Base-by-base conservation (phyloP, 2,888 invertebrate species). In the Eilema griseolum region DNA sequence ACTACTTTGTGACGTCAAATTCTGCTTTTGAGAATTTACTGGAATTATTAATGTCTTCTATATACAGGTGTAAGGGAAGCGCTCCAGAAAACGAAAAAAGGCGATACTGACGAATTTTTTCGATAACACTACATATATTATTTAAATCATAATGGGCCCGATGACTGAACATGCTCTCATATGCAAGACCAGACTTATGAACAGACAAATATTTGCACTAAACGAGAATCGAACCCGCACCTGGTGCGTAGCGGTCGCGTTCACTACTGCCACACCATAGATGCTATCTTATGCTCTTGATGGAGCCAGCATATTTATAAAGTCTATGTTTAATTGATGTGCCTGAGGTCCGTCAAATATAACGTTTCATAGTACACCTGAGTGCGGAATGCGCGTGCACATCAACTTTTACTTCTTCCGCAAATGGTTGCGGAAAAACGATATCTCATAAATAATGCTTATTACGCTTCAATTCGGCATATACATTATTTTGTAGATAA, bases 341-440 rank as follows among this genome's bases (percentile, higher is more conserved):
- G 12, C 16, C 12, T 20, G 46, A 52, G 7, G 52, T 52, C 2
- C 52, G 52, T 52, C 10, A 52, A 52, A 20, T n/a, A 23, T 46
- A 64, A 16, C 46, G 52, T 56, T 46, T 67, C 20, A 23, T 33
- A 23, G 33, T 12, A 31, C 14, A 28, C 37, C 26, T 16, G 37
- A 31, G 26, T 63, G 41, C 52, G 52, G 26, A 33, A 57, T 63
- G 59, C 66, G 72, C 65, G 67, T 76, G 73, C 69, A 37, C 31
- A 72, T 70, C 72, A 68, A 70, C 67, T 70, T 75, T 68, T 23
- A 61, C 61, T 70, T 67, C 81, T 87, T 87, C 86, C 87, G 84
- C 71, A 66, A 66, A 73, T 70, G 57, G 67, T 69, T 76, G 76
- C 86, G 85, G 85, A 83, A 85, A 75, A 64, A 71, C 79, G 65